Base-by-base conservation (phyloP, 2,888 invertebrate genomes). In the Tachystola acroxantha region DNA sequence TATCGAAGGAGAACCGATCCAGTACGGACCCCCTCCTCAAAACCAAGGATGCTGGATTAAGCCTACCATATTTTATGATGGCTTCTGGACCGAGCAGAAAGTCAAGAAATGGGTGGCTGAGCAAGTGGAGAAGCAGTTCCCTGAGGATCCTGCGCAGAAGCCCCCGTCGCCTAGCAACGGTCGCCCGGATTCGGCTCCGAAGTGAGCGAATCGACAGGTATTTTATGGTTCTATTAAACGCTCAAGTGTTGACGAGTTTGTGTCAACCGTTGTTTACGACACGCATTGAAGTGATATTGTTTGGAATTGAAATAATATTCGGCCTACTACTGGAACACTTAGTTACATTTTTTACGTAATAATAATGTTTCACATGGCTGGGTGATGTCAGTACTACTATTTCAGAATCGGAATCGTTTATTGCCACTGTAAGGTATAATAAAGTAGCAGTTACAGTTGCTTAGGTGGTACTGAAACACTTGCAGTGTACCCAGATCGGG, bases 31-130 rank as follows among this genome's bases (percentile, higher is more conserved):
- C 9, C 59, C 67, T 19, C 63, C 64, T 11, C 77, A 70, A 34
- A 58, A 57, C 14, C 77, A 74, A 37, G 78, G 76, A 2, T 80
- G 82, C 48, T 88, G 88, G 88, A 77, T 87, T 34, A 87, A 87
- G 37, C 88, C 88, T 2, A 81, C 82, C 2, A 85, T 88, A 27
- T 88, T 87, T 57, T 87, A 88, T 40, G 87, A 87, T 31, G 88
- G 88, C 1, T 88, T 88, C 56, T 88, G 87, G 87, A 87, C 87
- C 1, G 88, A 88, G 64, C 87, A 86, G 65, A 86, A 88, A 50
- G 87, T 88, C 10, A 87, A 82, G 56, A 84, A 79, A 55, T 88
- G 88, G 88, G 86, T 85, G 1, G 81, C 88, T 3, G 87, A 87
- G 48, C 88, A 86, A 50, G 81, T 82, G 10, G 85, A 86, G 51